phyloP scores from a whole-genome alignment of 2,888 invertebrate species.

The Drosophila paramelanica region DNA sequence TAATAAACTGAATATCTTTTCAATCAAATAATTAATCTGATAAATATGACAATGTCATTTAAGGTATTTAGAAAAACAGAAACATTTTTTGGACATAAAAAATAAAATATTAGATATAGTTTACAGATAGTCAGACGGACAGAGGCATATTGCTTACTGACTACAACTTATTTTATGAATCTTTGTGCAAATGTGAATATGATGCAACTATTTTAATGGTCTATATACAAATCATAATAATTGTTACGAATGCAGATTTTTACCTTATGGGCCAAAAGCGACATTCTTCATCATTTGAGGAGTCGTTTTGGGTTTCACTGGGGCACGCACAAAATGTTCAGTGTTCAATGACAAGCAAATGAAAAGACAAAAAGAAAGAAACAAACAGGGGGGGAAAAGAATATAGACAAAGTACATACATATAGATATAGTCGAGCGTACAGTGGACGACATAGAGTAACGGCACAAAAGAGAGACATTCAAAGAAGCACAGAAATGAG shows the following conservation, averaged over 20 bases:
- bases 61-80: too few species aligned
- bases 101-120: too few species aligned
- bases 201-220: not conserved
- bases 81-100: too few species aligned
- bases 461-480: conserved; percentile 40
- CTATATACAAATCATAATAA: not conserved
- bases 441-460: conserved; percentile 24
- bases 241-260: conserved; percentile 60
- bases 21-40: too few species aligned
- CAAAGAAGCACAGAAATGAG: conserved; percentile 49
- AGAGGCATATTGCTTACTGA: too few species aligned
- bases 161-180: not conserved
- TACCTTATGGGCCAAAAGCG: conserved; percentile 85
- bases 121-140: too few species aligned
- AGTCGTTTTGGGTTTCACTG: conserved; percentile 77
- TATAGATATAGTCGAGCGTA: conserved; percentile 13
- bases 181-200: not conserved
- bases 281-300: conserved; percentile 82
- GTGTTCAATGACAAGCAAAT: conserved; percentile 76
- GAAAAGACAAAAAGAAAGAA: conserved; percentile 42
- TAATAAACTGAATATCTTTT: not conserved
- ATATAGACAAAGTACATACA: conserved; percentile 50
- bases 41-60: too few species aligned
- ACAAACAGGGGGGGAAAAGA: conserved; percentile 13
- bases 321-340: conserved; percentile 66